Evolutionary conservation across 2,888 invertebrate species (phyloP).

Genomic region (Dryobotodes eremita): DNA sequence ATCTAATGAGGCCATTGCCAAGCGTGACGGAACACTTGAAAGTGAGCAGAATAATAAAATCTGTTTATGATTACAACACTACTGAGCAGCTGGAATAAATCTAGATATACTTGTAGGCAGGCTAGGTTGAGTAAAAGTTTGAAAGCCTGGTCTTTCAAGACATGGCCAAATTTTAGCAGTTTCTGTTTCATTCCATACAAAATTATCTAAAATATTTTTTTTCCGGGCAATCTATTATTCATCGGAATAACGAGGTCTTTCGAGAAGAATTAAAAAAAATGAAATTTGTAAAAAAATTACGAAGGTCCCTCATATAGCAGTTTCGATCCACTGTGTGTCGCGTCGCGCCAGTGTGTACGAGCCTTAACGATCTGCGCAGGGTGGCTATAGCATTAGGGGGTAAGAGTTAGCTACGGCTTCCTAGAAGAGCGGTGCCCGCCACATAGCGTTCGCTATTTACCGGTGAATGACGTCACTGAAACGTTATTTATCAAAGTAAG

Average conservation of each 20-base stretch:
- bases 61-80: slow-evolving; percentile 25
- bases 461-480: background rate
- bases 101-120: background rate
- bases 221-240: too few relatives aligned
- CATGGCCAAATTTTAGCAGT: too few relatives aligned
- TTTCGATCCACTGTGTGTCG: too few relatives aligned
- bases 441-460: background rate
- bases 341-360: too few relatives aligned
- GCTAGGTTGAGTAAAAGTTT: background rate
- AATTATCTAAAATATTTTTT: too few relatives aligned
- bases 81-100: background rate
- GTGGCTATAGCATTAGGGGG: background rate
- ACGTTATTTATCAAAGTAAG: background rate
- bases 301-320: too few relatives aligned
- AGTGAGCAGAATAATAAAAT: slow-evolving; percentile 41
- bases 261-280: too few relatives aligned
- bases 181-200: too few relatives aligned
- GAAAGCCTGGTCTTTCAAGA: too few relatives aligned
- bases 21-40: slow-evolving; percentile 31
- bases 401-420: background rate
- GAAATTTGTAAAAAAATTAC: too few relatives aligned
- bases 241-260: too few relatives aligned
- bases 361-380: too few relatives aligned
- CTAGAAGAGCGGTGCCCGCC: background rate
- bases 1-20: slow-evolving; percentile 44